A percentile compares a stretch with the other conserved stretches of the same genome.
These are phyloP conservation scores for Elachura formosa DNA, from an alignment of 2,113 vertebrate species.

Conservation along the genomic window DNA sequence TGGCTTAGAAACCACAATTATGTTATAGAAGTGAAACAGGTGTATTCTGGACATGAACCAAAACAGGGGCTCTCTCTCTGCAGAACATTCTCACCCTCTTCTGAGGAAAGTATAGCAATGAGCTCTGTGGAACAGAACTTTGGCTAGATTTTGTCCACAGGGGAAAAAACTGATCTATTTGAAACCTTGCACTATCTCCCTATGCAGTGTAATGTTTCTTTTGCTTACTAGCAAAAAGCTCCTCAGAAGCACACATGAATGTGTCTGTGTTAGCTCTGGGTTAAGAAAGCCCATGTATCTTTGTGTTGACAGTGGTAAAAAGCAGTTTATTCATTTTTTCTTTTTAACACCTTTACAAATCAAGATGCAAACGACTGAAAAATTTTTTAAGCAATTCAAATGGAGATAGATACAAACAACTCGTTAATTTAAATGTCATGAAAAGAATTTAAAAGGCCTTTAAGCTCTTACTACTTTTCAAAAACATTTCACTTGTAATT, in stretches of 20 bases:
- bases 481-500: not conserved
- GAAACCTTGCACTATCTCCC: not conserved
- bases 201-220: not conserved
- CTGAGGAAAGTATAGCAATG: not conserved
- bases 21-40: not conserved
- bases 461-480: not conserved
- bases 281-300: not conserved
- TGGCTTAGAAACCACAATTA: not conserved
- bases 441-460: not conserved
- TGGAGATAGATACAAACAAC: not conserved
- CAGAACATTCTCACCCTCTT: not conserved
- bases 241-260: not conserved
- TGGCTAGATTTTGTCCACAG: not conserved
- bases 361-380: not conserved
- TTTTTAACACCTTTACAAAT: not conserved
- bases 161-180: not conserved
- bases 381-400: not conserved
- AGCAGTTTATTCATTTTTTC: not conserved
- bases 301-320: not conserved
- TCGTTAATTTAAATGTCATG: not conserved
- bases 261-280: not conserved
- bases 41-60: not conserved
- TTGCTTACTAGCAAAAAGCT: not conserved
- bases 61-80: not conserved
- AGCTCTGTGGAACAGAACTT: not conserved